Percentiles rank a stretch among this genome's conserved stretches.
phyloP scores from a whole-genome alignment of 2,113 vertebrate genomes.

The Nannobrachium achirus region DNA sequence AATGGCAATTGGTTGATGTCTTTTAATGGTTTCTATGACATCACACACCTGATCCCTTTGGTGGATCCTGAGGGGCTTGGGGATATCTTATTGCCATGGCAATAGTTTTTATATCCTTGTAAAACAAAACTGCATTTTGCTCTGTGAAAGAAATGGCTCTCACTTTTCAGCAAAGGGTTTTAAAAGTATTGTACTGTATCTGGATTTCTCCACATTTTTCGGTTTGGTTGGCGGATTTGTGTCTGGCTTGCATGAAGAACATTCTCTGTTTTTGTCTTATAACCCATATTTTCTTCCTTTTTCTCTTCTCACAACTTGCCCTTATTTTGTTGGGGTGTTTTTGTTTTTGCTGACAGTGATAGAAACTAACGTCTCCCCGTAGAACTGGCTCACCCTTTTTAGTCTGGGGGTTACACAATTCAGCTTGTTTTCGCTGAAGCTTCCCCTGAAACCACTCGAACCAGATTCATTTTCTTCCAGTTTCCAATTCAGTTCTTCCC shows the following conservation, averaged over 20 bases:
- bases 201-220: conserved; percentile 71
- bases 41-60: conserved; percentile 95
- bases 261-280: conserved; percentile 56
- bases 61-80: conserved; percentile 92
- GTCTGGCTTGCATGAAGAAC: conserved; percentile 67
- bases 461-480: conserved; percentile 83
- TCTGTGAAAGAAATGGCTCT: conserved; percentile 90
- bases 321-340: conserved; percentile 79
- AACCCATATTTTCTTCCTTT: conserved; percentile 76
- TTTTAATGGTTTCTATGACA: conserved; percentile 89
- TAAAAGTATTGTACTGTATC: conserved; percentile 69
- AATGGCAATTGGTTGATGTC: conserved; percentile 86
- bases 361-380: conserved; percentile 52
- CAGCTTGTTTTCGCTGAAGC: conserved; percentile 55
- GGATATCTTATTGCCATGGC: conserved; percentile 79
- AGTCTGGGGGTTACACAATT: conserved; percentile 24
- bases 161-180: conserved; percentile 90
- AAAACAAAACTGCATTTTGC: conserved; percentile 67
- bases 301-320: conserved; percentile 80
- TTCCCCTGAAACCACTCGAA: conserved; percentile 3
- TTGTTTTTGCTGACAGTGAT: conserved; percentile 78
- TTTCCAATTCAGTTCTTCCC: conserved; percentile 86
- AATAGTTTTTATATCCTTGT: conserved; percentile 84
- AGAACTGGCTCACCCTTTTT: conserved; percentile 59
- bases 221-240: conserved; percentile 51